Base-by-base conservation (phyloP, 2,113 vertebrate genomes). In the Odontesthes bonariensis region DNA sequence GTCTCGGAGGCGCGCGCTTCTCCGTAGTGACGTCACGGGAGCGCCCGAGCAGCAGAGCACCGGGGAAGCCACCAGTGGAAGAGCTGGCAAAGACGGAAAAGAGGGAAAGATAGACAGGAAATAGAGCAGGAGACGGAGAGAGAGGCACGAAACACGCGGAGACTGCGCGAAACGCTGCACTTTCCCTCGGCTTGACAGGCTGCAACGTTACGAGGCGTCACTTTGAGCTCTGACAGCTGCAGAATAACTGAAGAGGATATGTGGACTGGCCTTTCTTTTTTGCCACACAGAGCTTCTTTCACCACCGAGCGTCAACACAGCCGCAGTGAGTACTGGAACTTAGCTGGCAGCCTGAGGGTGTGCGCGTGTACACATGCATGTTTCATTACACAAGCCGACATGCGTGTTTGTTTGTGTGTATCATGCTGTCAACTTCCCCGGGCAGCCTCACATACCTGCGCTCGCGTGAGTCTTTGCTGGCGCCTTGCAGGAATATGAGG, bases 241-340 rank as follows among this genome's bases (percentile, higher is more conserved):
- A 3, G 73, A 35, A 40, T 4, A 52, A 47, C 49, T 16, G 78
- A 38, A 32, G 69, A 77, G 59, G 60, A 60, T 23, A 56, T 55
- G 32, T 74, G 63, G 35, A 77, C 59, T 60, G 77, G 73, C 80
- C 83, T 63, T n/a, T 4, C 0, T 20, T 1, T 19, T 17, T n/a
- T 31, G 17, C 63, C 42, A 49, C 69, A 62, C 54, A 20, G 55
- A 57, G 65, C 80, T 66, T 61, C 69, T 82, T 88, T 81, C 81
- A 77, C 82, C 70, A 77, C 71, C 76, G 67, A 40, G 67, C 67
- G 82, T 79, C 75, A 74, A 77, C 79, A 80, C 76, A 66, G 88
- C 86, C 79, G 85, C 90, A 87, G 88, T 92, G 89, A 92, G 90
- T 90, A 80, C 6, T 66, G 76, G 65, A 89, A 90, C 44, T 90